Evolutionary conservation across 2,888 invertebrate genomes (phyloP), one percentile per base, ranked within the genome.

Genomic region (Glyphotaelius pellucidus): DNA sequence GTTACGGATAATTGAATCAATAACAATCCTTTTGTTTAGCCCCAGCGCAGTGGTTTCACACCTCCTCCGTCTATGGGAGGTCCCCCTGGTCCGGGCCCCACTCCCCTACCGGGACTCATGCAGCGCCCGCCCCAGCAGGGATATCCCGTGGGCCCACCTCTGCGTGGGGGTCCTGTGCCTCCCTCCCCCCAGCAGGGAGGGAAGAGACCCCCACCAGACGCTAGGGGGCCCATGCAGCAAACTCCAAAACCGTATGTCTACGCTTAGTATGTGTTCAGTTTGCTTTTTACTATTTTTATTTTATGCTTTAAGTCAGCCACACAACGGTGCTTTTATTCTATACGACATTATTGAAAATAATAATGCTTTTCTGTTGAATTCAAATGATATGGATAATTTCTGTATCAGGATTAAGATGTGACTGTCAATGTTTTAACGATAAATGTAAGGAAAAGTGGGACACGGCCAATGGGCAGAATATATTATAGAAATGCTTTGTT

Each of bases 41-140:
- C 96, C 94, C 96, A 97, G 94, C 97, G 98, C 93, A 97, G 97
- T 92, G 97, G 98, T 12, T 98, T 97, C 95, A 97, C 96, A 88
- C 97, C 97, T 42, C 97, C 97, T 47, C 97, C 97, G 95, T 38
- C 95, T 95, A 35, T 95, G 95, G 89, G 95, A 96, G 95, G 95
- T 94, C 95, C 95, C 85, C 31, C 95, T 95, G 52, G 96, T 80
- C 95, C 96, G 90, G 95, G 95, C 91, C 93, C 91, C 81, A 94
- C 93, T 90, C 96, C 95, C 9, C 95, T 95, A 4, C 95, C 95
- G 96, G 95, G 94, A 30, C 96, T 97, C 95, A 97, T 97, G 95
- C 96, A 96, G 93, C 95, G 96, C 92, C 96, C 96, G 94, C 96
- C 96, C 31, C 96, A 95, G 93, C 96, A 96, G 88, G 96, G 96